Evolutionary conservation across 92 coral and sea anemone genomes (phyloP).

Genomic region (Zoanthus solanderi): DNA sequence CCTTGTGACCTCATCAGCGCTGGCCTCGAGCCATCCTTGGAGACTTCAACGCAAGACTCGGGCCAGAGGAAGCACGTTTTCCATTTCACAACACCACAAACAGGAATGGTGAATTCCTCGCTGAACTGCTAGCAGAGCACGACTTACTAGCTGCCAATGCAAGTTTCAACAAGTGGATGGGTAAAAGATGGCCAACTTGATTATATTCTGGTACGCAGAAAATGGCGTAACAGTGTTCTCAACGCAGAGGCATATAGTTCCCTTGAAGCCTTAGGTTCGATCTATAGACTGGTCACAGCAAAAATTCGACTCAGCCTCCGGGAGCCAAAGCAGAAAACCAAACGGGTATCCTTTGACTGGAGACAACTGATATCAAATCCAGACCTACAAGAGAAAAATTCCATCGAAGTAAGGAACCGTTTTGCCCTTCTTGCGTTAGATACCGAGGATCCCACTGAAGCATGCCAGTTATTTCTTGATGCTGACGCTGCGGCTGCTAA

Average conservation of each 20-base stretch:
- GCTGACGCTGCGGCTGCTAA: conserved; percentile 51
- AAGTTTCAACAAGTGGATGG: conserved; percentile 2
- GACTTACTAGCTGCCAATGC: background rate
- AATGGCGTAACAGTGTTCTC: conserved; percentile 62
- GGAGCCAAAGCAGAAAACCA: background rate
- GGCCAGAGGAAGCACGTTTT: conserved; percentile 2
- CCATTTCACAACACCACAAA: background rate
- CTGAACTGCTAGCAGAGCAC: conserved; percentile 7
- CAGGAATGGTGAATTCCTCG: background rate
- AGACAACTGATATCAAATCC: conserved; percentile 13
- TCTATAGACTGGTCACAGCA: conserved; percentile 53
- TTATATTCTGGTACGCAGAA: conserved; percentile 4
- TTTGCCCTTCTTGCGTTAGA: conserved; percentile 15
- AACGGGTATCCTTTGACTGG: conserved; percentile 47
- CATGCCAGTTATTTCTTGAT: conserved; percentile 33
- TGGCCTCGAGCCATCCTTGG: conserved; percentile 13
- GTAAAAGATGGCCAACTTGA: background rate
- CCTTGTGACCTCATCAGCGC: conserved; percentile 7
- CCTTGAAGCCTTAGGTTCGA: conserved; percentile 45
- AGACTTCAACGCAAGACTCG: conserved; percentile 4
- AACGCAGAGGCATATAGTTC: conserved; percentile 53
- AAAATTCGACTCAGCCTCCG: conserved; percentile 2
- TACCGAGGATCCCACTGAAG: conserved; percentile 15
- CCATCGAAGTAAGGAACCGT: conserved; percentile 36
- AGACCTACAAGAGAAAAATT: conserved; percentile 22